Evolutionary conservation across 2,888 invertebrate genomes (phyloP).

Genomic region (Galeruca laticollis): DNA sequence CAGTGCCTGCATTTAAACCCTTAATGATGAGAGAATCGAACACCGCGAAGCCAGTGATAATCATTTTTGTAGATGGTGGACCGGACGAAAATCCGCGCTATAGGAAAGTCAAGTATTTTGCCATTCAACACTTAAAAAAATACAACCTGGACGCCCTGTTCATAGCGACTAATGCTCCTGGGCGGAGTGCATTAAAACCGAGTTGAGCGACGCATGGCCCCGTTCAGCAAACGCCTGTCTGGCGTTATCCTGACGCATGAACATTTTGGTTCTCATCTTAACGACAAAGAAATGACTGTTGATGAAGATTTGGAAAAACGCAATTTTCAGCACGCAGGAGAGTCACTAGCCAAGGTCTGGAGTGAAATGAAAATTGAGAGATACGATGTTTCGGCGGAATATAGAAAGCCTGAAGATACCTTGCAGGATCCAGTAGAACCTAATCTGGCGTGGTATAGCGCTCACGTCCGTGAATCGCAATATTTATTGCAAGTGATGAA

Average conservation of each 20-base stretch:
- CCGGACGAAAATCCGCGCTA: background rate
- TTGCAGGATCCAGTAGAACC: too few relatives aligned
- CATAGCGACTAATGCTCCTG: background rate
- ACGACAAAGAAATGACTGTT: slow-evolving; percentile 50
- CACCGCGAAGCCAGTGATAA: background rate
- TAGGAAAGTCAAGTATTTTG: background rate
- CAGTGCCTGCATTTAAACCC: slow-evolving; percentile 11
- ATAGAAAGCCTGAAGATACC: background rate
- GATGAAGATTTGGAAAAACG: slow-evolving; percentile 18
- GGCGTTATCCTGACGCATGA: slow-evolving; percentile 56
- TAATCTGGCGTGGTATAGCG: background rate
- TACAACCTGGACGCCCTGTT: slow-evolving; percentile 13
- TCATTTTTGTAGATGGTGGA: background rate
- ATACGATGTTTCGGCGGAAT: background rate
- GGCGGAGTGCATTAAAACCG: slow-evolving; percentile 11
- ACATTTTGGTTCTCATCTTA: slow-evolving; percentile 55
- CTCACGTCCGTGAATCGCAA: background rate
- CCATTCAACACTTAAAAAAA: slow-evolving; percentile 14
- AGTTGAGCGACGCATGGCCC: slow-evolving; percentile 19
- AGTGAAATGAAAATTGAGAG: slow-evolving; percentile 5
- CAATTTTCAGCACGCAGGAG: slow-evolving; percentile 19
- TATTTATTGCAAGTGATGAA: too few relatives aligned
- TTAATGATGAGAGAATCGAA: slow-evolving; percentile 10
- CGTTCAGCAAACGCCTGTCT: slow-evolving; percentile 46
- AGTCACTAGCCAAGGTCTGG: slow-evolving; percentile 13